Evolutionary conservation across 1,140 invertebrate genomes (phyloP).

Genomic region (Oryzaephilus surinamensis): DNA sequence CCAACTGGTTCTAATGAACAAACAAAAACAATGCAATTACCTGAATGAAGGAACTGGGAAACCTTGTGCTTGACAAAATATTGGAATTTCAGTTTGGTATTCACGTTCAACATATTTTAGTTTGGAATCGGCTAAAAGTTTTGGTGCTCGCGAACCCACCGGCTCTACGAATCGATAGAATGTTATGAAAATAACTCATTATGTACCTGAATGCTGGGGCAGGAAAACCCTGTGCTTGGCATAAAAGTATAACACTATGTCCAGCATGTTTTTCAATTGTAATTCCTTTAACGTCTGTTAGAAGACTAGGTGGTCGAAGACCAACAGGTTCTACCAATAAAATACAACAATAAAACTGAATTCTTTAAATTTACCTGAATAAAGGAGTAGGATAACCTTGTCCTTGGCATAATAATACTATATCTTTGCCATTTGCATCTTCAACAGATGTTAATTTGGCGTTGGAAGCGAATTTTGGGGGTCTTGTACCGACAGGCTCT

Average conservation of each 20-base stretch:
- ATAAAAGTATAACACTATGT: slow-evolving; percentile 47
- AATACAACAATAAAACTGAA: slow-evolving; percentile 7
- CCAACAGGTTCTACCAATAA: slow-evolving; percentile 45
- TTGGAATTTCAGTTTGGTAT: slow-evolving; percentile 23
- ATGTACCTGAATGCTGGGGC: slow-evolving; percentile 38
- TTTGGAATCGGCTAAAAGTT: slow-evolving; percentile 49
- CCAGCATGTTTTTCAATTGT: slow-evolving; percentile 26
- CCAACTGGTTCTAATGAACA: slow-evolving; percentile 48
- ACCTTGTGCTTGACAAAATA: slow-evolving; percentile 48
- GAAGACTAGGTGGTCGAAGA: slow-evolving; percentile 36
- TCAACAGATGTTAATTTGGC: slow-evolving; percentile 46
- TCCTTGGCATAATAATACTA: slow-evolving; percentile 52
- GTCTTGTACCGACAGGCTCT: slow-evolving; percentile 63
- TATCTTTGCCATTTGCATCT: slow-evolving; percentile 38
- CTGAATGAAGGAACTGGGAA: slow-evolving; percentile 41
- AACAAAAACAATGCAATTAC: slow-evolving; percentile 27
- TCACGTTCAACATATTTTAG: slow-evolving; percentile 42
- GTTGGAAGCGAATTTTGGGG: slow-evolving; percentile 53
- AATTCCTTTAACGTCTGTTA: slow-evolving; percentile 40
- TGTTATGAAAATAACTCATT: slow-evolving; percentile 2
- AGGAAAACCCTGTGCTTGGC: slow-evolving; percentile 66
- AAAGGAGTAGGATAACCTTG: slow-evolving; percentile 44
- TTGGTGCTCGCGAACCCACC: slow-evolving; percentile 54
- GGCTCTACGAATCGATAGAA: slow-evolving; percentile 44
- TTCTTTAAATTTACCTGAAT: slow-evolving; percentile 34